Evolutionary conservation across 2,797 vertebrate species (phyloP), one percentile per base, ranked within the genome.

Genomic region (Falco rusticolus): DNA sequence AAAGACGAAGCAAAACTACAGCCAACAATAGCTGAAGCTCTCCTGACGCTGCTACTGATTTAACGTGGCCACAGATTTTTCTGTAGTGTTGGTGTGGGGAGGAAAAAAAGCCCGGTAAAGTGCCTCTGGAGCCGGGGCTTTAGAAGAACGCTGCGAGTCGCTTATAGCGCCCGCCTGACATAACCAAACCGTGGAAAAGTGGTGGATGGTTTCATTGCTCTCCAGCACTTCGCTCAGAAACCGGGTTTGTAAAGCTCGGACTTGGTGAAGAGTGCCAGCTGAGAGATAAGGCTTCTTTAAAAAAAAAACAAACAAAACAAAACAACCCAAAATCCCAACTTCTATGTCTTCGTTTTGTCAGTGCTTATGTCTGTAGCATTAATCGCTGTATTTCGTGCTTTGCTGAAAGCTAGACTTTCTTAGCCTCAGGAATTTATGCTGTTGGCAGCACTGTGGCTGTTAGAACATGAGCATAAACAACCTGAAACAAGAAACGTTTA

Each of bases 201-300:
- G 0, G 25, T 25, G 57, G 64, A 68, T 56, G 29, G 50, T 75
- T 94, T 53, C 18, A 43, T 28, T 5, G 1, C 26, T 71, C 26
- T 64, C 25, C 3, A 11, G 16, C 5, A 2, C 33, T 64, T 8
- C 0, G 4, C 56, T 74, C 56, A 4, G 29, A 22, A 76, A 34
- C 39, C 56, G 6, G 66, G 13, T 71, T 34, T 63, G 16, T 60
- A 24, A 47, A 89, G 75, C 84, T 78, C 28, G 11, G 1, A 0
- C 64, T 86, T 51, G 1, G 10, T 12, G 53, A 51, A 77, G 72
- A 31, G n/a, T 4, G 2, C 57, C 7, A 19, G 19, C 60, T 74
- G 72, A 47, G 68, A 75, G 41, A 50, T 68, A 53, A 65, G 76
- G 9, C 7, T 53, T 28, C 2, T 51, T 56, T 11, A 6, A 78